Evolutionary conservation across 2,113 vertebrate species (phyloP), one percentile per base, ranked within the genome.

Genomic region (Hemicordylus capensis): DNA sequence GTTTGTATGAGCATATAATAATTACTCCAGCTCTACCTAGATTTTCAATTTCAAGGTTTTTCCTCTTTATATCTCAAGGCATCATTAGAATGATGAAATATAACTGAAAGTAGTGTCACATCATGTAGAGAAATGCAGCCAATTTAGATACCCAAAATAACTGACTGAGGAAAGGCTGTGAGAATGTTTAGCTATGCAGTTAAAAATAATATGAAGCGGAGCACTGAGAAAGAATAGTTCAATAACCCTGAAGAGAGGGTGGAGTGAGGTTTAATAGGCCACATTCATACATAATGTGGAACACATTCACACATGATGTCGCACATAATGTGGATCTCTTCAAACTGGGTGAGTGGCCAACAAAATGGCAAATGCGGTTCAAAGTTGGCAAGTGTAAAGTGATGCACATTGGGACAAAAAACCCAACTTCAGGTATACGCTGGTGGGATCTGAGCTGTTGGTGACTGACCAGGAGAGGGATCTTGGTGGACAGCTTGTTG

Each of bases 41-140:
- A 39, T 39, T 2, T 63, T 24, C 31, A 7, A 31, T 75, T 84
- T 85, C 48, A 84, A 0, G 37, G 6, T 78, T 39, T 22, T 75
- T 22, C 42, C 0, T 0, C 56, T 67, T 51, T 83, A n/a, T 66
- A 90, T 76, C 70, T n/a, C 83, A 34, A 56, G 42, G 28, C 34
- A 82, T 6, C 19, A 8, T 67, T 34, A 81, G 9, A 80, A 11
- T 9, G 24, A 76, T 0, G 6, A 37, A 39, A 64, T 9, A 20
- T 3, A 22, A 44, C n/a, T 44, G 26, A 44, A 17, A 72, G 34
- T 22, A 69, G 5, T 56, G 46, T 15, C 37, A 17, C 1, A 10
- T 51, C 0, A 0, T 4, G 22, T 74, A 87, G 54, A 76, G 12
- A 79, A 28, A 83, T 76, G 34, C 0, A 0, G 0, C 42, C 46